These are phyloP conservation scores for Ctenochaetus hawaiiensis DNA, from an alignment of 2,797 vertebrate species.

Conservation along the genomic window DNA sequence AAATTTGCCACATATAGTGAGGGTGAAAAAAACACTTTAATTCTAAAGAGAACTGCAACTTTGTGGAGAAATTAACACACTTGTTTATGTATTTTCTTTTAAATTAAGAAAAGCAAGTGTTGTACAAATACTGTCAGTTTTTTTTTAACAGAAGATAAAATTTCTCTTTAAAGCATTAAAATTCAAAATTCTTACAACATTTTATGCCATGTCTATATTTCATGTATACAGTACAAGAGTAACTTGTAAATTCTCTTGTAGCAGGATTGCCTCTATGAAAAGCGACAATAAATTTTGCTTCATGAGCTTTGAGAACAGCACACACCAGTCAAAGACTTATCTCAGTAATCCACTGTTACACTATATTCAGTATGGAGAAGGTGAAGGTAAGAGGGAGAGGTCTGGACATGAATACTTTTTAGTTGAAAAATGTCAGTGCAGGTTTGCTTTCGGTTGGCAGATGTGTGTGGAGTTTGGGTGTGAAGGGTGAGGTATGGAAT, in stretches of 20 bases:
- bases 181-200: neutral
- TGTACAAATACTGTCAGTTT: neutral
- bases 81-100: neutral
- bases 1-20: neutral
- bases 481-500: slow-evolving; percentile 23
- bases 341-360: neutral
- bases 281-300: neutral
- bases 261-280: neutral
- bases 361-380: neutral
- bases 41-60: neutral
- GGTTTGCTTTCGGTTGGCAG: neutral
- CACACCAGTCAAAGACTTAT: neutral
- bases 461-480: slow-evolving; percentile 9
- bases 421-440: neutral
- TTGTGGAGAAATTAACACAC: neutral
- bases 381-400: neutral
- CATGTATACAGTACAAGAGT: neutral
- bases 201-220: neutral
- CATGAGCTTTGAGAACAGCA: neutral
- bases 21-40: neutral
- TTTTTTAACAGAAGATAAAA: neutral
- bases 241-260: neutral
- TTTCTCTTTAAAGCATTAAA: neutral
- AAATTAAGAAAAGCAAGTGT: neutral
- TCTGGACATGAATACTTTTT: neutral